Conservation (phyloP, 2,797 vertebrate species). For the Menidia menidia region DNA sequence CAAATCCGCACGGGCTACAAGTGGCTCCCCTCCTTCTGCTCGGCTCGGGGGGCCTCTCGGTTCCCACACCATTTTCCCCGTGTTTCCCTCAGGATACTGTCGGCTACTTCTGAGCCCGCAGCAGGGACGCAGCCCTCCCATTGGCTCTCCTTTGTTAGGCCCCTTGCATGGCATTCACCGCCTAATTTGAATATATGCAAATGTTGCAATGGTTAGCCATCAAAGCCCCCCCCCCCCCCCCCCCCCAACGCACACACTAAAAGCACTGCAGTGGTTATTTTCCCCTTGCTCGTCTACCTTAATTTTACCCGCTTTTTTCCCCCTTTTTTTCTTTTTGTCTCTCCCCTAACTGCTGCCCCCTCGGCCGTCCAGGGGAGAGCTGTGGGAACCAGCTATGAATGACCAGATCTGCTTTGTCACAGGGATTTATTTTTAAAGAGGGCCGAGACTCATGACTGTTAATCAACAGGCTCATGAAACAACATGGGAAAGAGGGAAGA, state of each 20-base stretch:
- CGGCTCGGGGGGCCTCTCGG: constrained; percentile 75
- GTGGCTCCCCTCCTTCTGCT: constrained; percentile 68
- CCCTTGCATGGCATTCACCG: constrained; percentile 70
- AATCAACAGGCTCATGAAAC: constrained; percentile 51
- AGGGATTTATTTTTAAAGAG: constrained; percentile 58
- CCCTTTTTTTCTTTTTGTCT: constrained; percentile 36
- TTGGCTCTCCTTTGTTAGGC: constrained; percentile 77
- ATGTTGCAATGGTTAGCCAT: constrained; percentile 69
- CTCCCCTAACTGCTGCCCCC: constrained; percentile 52
- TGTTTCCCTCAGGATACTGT: constrained; percentile 69
- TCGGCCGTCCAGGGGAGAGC: constrained; percentile 45
- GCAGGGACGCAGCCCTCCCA: constrained; percentile 64
- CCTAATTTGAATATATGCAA: constrained; percentile 86
- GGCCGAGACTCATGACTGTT: constrained; percentile 55
- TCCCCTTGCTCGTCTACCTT: constrained; percentile 29
- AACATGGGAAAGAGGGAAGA: not conserved
- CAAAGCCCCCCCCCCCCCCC: constrained; percentile 71
- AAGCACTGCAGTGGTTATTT: not conserved
- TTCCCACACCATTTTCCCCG: constrained; percentile 82
- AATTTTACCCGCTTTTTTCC: constrained; percentile 63
- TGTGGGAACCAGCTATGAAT: constrained; percentile 68
- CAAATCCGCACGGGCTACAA: constrained; percentile 76
- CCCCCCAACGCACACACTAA: constrained; percentile 1
- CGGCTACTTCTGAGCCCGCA: constrained; percentile 60
- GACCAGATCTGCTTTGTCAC: constrained; percentile 64